These are phyloP conservation scores for Trogon surrucura DNA, from an alignment of 2,113 vertebrate species.

Conservation along the genomic window DNA sequence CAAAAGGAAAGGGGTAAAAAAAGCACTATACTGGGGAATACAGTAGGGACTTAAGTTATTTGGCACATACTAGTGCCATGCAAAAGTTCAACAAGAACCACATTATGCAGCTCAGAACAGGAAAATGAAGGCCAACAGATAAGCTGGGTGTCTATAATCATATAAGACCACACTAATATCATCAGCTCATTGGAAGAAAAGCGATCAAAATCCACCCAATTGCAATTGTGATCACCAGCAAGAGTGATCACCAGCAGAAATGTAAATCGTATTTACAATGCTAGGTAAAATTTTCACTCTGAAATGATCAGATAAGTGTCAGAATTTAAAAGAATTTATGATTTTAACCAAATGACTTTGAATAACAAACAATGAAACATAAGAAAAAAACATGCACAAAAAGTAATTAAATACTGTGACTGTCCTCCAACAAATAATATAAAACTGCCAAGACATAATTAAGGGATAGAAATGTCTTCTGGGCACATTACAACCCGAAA, in stretches of 20 bases:
- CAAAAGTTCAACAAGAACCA: rapidly evolving
- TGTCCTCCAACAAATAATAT: not conserved
- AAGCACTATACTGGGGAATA: not conserved
- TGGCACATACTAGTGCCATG: not conserved
- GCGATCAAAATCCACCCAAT: not conserved
- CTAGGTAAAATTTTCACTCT: not conserved
- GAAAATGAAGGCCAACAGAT: not conserved
- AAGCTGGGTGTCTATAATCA: not conserved
- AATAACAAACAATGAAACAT: not conserved
- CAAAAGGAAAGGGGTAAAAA: not conserved
- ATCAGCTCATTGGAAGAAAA: not conserved
- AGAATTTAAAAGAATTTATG: not conserved
- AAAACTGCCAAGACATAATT: not conserved
- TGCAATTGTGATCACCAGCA: not conserved
- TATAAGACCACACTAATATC: not conserved
- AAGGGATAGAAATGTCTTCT: not conserved
- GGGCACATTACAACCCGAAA: not conserved
- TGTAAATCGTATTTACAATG: not conserved
- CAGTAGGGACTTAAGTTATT: not conserved
- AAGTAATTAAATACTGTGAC: not conserved
- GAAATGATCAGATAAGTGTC: not conserved
- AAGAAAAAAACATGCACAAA: not conserved
- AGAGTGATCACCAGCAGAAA: not conserved
- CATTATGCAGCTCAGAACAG: not conserved
- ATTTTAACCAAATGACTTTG: not conserved